Base-by-base conservation (phyloP, 2,113 vertebrate genomes). In the Lanius ludovicianus region DNA sequence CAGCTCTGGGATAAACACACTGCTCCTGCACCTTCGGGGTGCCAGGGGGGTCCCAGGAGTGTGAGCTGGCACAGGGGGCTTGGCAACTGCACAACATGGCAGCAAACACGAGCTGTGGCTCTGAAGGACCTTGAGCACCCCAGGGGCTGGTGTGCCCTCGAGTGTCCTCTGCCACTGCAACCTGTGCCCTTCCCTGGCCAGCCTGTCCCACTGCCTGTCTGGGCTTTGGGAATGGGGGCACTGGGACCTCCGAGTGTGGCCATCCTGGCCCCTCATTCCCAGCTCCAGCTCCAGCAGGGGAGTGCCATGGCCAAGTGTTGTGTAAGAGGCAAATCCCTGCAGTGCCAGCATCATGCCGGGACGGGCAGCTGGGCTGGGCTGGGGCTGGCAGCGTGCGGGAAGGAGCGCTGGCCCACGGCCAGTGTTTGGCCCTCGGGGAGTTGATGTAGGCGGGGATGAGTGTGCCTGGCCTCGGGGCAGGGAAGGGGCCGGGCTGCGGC, bases 361-460 rank as follows among this genome's bases (percentile, higher is more conserved):
- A 8, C 7, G 13, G 76, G 83, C 47, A 6, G 85, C 56, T 33
- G 17, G 91, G 89, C 86, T 22, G 70, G 64, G 84, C 57, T 19
- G 59, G n/a, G 39, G 22, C 28, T 73, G 91, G 73, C 95, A 76
- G 70, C 25, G 1, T 5, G 53, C 3, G 0, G n/a, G 47, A 46
- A 11, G 91, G 7, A 55, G 67, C 4, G 15, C 71, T 95, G 96
- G 93, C 89, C 13, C 2, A 1, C 0, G 0, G 95, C 96, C 96
- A 71, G 35, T 91, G 95, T 96, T 97, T 96, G 95, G 87, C 69
- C 96, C 95, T 87, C 47, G 5, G 95, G 96, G 77, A 4, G 84
- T 27, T 56, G 90, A 89, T 56, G 96, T 79, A 15, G 96, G 96
- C 92, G 71, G 93, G 13, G 90, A 70, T 87, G 92, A 93, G 90